A percentile compares a stretch with the other conserved stretches of the same genome.
Conservation (phyloP, 30 jellyfish, hydroid and myxozoan genomes). For the Cassiopea andromeda region DNA sequence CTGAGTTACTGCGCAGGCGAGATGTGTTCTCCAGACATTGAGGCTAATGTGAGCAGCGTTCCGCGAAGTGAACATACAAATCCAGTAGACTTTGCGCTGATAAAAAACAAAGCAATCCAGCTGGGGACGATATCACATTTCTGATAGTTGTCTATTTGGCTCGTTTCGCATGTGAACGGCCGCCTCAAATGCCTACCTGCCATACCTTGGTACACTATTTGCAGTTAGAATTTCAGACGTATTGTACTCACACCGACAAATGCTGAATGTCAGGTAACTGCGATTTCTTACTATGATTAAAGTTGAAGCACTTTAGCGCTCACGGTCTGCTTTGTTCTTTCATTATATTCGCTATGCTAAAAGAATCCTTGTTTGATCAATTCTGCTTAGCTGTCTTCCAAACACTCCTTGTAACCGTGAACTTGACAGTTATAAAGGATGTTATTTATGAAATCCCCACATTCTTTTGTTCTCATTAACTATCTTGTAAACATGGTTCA, state of each 20-base stretch:
- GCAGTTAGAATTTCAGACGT: neutral
- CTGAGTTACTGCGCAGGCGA: constrained; percentile 5
- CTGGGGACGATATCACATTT: constrained; percentile 19
- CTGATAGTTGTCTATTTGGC: constrained; percentile 5
- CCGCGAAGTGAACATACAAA: constrained; percentile 6
- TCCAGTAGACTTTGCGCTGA: constrained; percentile 30
- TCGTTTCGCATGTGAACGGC: neutral
- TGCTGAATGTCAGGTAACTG: constrained; percentile 3
- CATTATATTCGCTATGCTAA: neutral
- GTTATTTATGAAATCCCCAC: neutral
- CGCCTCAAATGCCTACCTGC: neutral
- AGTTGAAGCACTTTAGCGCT: neutral
- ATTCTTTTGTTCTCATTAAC: neutral
- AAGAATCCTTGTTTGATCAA: neutral
- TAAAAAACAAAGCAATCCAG: constrained; percentile 44
- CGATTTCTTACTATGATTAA: neutral
- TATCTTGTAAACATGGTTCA: no score
- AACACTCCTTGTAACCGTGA: neutral
- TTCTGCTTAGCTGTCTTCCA: neutral
- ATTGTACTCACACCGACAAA: neutral
- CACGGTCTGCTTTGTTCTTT: neutral
- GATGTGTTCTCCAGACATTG: neutral
- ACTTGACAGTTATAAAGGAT: neutral
- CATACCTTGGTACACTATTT: neutral
- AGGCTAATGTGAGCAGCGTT: constrained; percentile 20